Evolutionary conservation across 2,888 invertebrate species (phyloP).

Genomic region (Eilema sororculum): DNA sequence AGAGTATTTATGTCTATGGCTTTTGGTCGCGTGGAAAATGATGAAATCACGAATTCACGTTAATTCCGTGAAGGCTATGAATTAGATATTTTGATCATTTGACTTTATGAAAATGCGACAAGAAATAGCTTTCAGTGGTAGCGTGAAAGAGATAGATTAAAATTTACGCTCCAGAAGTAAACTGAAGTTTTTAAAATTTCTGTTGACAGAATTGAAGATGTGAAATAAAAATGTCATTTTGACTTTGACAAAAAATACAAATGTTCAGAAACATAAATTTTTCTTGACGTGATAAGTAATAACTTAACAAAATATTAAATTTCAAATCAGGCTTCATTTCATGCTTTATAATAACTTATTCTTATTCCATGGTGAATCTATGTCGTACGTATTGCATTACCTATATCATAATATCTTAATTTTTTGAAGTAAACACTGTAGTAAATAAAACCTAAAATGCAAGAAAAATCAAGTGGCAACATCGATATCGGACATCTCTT

Average conservation of each 20-base stretch:
- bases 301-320: too few relatives aligned
- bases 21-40: slow-evolving; percentile 75
- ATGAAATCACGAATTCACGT: slow-evolving; percentile 60
- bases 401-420: too few relatives aligned
- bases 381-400: too few relatives aligned
- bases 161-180: slow-evolving; percentile 16
- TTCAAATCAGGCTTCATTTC: too few relatives aligned
- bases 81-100: neutral
- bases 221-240: slow-evolving; percentile 25
- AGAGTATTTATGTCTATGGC: too few relatives aligned
- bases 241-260: neutral
- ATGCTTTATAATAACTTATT: too few relatives aligned
- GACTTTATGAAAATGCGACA: slow-evolving; percentile 12
- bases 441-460: too few relatives aligned
- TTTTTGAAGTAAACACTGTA: too few relatives aligned
- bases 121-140: neutral
- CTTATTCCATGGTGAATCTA: too few relatives aligned
- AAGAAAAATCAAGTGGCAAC: too few relatives aligned
- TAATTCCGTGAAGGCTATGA: neutral
- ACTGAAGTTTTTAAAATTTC: neutral
- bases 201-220: slow-evolving; percentile 21
- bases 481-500: slow-evolving; percentile 64
- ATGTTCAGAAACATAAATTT: neutral
- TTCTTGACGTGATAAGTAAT: too few relatives aligned
- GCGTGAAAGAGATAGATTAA: slow-evolving; percentile 18